phyloP scores from a whole-genome alignment of 2,113 vertebrate genomes.

The Melanerpes aurifrons region DNA sequence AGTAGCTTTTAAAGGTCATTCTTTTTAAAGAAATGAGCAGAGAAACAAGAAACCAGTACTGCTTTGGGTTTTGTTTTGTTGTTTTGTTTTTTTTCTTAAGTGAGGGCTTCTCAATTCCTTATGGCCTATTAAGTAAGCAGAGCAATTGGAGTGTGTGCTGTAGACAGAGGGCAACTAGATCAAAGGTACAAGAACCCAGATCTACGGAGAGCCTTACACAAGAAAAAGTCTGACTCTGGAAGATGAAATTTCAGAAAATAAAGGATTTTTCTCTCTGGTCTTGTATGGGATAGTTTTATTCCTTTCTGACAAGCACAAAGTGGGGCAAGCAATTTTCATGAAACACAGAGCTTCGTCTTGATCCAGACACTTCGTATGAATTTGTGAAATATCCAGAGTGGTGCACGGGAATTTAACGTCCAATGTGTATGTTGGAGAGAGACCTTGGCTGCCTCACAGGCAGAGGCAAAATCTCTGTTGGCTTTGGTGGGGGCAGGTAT shows the following conservation, averaged over 20 bases:
- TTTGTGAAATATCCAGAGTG: not conserved
- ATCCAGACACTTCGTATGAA: not conserved
- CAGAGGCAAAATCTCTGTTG: not conserved
- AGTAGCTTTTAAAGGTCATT: not conserved
- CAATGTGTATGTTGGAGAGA: not conserved
- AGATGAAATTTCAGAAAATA: conserved; percentile 34
- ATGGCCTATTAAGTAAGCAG: not conserved
- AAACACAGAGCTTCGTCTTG: not conserved
- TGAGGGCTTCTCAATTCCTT: not conserved
- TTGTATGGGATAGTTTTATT: not conserved
- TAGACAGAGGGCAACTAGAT: not conserved
- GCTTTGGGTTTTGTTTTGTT: not conserved
- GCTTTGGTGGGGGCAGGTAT: not conserved
- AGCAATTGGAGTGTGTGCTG: not conserved
- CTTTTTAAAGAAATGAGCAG: not conserved
- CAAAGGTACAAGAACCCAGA: not conserved
- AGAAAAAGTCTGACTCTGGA: not conserved
- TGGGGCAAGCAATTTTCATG: not conserved
- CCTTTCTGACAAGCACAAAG: not conserved
- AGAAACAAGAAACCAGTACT: not conserved
- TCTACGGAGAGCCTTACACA: conserved; percentile 9
- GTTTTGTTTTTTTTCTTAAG: accelerated
- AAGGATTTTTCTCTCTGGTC: not conserved
- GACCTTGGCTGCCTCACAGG: not conserved
- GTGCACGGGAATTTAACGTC: not conserved